Evolutionary conservation across 2,113 vertebrate species (phyloP).

Genomic region (Ceyx margarethae): DNA sequence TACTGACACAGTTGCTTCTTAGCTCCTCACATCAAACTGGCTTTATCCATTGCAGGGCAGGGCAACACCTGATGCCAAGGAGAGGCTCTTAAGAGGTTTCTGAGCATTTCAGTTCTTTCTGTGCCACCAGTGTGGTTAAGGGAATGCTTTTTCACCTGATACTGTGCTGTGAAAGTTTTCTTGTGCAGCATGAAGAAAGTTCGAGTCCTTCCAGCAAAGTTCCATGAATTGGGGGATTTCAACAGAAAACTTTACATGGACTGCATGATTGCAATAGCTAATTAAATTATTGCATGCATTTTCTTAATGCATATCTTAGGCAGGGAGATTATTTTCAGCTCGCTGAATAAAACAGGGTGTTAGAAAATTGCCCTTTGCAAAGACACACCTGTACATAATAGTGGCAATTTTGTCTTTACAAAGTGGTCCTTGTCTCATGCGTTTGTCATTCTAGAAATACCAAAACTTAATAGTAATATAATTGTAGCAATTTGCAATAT

Average conservation of each 20-base stretch:
- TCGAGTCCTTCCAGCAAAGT: not conserved
- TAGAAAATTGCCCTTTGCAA: not conserved
- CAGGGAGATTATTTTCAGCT: not conserved
- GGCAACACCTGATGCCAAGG: not conserved
- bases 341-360: not conserved
- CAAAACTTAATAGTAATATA: not conserved
- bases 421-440: not conserved
- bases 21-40: not conserved
- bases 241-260: not conserved
- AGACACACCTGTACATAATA: not conserved
- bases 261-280: not conserved
- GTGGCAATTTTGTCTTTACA: not conserved
- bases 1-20: not conserved
- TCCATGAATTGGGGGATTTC: not conserved
- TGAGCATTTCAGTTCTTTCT: not conserved
- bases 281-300: not conserved
- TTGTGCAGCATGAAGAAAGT: not conserved
- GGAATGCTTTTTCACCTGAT: not conserved
- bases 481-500: not conserved
- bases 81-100: not conserved
- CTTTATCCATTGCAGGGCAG: not conserved
- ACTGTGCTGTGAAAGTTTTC: not conserved
- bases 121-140: not conserved
- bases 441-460: not conserved
- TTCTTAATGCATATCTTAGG: not conserved